Conservation (phyloP, 2,888 invertebrate species). For the Chymomyza amoena region DNA sequence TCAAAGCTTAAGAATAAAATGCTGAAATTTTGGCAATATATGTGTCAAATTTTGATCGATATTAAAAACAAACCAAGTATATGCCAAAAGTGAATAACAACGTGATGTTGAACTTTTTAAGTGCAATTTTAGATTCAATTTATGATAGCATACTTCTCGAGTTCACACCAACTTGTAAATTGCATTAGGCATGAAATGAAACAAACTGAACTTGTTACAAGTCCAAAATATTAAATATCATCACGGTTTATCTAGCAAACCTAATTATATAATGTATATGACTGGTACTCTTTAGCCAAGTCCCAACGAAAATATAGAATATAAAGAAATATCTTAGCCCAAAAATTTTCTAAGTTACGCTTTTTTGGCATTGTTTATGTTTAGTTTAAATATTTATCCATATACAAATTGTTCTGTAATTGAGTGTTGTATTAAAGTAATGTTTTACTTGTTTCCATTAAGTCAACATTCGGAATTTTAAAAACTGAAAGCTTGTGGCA, state of each 20-base stretch:
- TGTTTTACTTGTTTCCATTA: constrained; percentile 34
- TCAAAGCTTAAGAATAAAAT: not conserved
- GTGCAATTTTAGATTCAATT: not conserved
- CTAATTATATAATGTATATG: not conserved
- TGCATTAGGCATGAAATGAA: not conserved
- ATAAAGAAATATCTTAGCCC: constrained; percentile 23
- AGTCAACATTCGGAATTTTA: constrained; percentile 3
- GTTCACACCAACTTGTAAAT: not conserved
- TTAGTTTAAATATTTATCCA: constrained; percentile 56
- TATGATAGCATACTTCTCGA: not conserved
- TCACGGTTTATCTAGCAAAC: not conserved
- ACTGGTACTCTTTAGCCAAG: not conserved
- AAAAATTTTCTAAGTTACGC: constrained; percentile 21
- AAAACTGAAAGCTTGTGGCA: not conserved
- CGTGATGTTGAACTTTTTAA: not conserved
- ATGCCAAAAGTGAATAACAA: constrained; percentile 3
- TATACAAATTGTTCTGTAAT: constrained; percentile 3
- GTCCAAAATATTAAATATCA: not conserved
- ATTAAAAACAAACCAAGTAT: not conserved
- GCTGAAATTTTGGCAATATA: not conserved
- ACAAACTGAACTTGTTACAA: not conserved
- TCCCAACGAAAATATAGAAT: constrained; percentile 1
- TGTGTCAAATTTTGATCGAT: not conserved
- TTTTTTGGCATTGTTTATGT: constrained; percentile 6
- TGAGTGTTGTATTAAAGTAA: constrained; percentile 10